These are phyloP conservation scores for Coregonus ussuriensis DNA, from an alignment of 2,797 vertebrate species.

Conservation along the genomic window DNA sequence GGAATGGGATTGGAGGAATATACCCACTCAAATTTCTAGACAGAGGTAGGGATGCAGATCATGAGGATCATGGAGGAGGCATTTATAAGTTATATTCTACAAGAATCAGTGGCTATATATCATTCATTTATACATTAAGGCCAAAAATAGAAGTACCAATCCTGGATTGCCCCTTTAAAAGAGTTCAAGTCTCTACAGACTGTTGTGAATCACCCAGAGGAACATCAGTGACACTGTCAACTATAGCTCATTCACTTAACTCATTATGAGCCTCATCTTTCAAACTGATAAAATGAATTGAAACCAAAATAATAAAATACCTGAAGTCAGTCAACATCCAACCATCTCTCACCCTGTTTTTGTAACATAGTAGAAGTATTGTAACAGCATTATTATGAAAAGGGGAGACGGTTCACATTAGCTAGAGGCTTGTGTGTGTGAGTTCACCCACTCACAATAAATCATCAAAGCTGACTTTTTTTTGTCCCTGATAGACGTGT, in stretches of 20 bases:
- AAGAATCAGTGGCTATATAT: neutral
- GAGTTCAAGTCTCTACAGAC: conserved; percentile 45
- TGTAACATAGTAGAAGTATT: conserved; percentile 24
- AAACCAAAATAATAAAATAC: conserved; percentile 11
- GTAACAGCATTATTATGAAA: conserved; percentile 22
- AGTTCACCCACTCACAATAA: conserved; percentile 62
- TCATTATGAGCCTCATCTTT: conserved; percentile 42
- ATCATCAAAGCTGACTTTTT: conserved; percentile 44
- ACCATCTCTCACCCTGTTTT: neutral
- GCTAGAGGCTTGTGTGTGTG: conserved; percentile 39
- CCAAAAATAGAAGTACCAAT: neutral
- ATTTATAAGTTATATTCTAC: neutral
- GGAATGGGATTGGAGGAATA: neutral
- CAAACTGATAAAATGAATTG: neutral
- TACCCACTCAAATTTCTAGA: neutral
- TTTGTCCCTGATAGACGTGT: neutral
- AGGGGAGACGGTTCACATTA: conserved; percentile 45
- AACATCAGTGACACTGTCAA: conserved; percentile 68
- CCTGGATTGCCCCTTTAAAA: conserved; percentile 1
- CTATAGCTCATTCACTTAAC: conserved; percentile 58
- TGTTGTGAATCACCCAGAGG: conserved; percentile 66
- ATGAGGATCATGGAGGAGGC: neutral
- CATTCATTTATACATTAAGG: neutral
- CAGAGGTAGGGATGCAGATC: neutral
- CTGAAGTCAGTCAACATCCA: neutral